These are phyloP conservation scores for Kryptopterus vitreolus DNA, from an alignment of 2,797 vertebrate species.

Conservation along the genomic window DNA sequence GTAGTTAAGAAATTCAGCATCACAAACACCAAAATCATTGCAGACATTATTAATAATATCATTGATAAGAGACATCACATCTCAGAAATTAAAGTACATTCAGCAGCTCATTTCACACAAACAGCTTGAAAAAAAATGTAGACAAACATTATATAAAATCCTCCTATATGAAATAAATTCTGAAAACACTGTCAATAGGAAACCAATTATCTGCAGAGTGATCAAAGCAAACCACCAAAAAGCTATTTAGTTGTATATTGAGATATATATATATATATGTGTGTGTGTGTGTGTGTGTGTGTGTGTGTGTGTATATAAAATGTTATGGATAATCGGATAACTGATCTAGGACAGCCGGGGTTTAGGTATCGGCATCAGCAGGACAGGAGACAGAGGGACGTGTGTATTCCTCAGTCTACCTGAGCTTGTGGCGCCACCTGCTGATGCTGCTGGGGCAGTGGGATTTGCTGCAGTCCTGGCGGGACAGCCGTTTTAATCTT, in stretches of 20 bases:
- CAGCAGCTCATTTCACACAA: neutral
- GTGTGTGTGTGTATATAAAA: too few species aligned
- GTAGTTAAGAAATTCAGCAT: neutral
- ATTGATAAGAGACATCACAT: neutral
- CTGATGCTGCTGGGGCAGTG: slow-evolving; percentile 70
- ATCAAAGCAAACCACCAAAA: neutral
- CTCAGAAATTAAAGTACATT: slow-evolving; percentile 17
- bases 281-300: too few species aligned
- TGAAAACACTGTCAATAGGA: neutral
- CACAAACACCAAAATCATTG: neutral
- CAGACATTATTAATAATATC: neutral
- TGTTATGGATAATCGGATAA: neutral
- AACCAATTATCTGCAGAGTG: neutral
- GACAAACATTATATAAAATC: neutral
- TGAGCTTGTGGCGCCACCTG: slow-evolving; percentile 80
- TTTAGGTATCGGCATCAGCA: neutral
- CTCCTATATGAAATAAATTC: neutral
- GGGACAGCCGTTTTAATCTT: slow-evolving; percentile 82
- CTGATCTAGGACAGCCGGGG: neutral
- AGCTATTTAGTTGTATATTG: neutral
- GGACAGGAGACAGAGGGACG: slow-evolving; percentile 32
- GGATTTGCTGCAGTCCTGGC: slow-evolving; percentile 73
- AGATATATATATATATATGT: too few species aligned
- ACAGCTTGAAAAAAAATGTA: neutral
- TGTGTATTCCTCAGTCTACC: slow-evolving; percentile 77